Evolutionary conservation across 1,140 invertebrate genomes (phyloP).

Genomic region (Drosophila mojavensis): DNA sequence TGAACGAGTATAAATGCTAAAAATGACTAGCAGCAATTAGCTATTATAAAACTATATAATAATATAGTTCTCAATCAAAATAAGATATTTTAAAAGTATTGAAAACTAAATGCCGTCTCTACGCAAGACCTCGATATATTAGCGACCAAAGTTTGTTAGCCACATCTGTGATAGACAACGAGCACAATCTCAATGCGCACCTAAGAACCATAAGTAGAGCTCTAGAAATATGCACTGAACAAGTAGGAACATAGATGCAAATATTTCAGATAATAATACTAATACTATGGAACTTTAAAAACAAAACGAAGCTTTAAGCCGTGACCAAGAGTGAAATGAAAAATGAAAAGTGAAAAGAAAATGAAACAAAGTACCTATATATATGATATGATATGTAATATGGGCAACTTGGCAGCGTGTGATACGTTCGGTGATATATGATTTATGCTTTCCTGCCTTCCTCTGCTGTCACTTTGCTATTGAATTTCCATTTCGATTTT

Average conservation of each 20-base stretch:
- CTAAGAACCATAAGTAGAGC: constrained; percentile 5
- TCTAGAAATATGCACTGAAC: constrained; percentile 1
- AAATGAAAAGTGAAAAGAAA: not conserved
- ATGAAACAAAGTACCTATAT: not conserved
- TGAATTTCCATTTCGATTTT: constrained; percentile 14
- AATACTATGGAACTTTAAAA: not conserved
- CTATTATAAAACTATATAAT: too few species aligned
- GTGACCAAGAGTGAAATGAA: constrained; percentile 19
- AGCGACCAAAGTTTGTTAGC: constrained; percentile 8
- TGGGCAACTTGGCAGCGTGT: constrained; percentile 23
- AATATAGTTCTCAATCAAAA: too few species aligned
- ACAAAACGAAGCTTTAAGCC: constrained; percentile 22
- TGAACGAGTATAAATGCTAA: too few species aligned
- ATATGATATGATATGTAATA: constrained; percentile 6
- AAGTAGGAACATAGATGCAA: not conserved
- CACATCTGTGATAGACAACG: constrained; percentile 20
- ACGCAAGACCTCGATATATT: not conserved
- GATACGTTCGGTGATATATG: constrained; percentile 38
- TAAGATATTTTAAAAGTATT: too few species aligned
- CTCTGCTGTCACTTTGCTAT: constrained; percentile 29
- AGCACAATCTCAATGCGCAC: not conserved
- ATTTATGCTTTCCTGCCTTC: constrained; percentile 39
- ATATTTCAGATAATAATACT: not conserved
- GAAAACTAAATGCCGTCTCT: constrained; percentile 5
- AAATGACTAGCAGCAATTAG: too few species aligned